Evolutionary conservation across 2,888 invertebrate species (phyloP), one percentile per base, ranked within the genome.

Genomic region (Geotrupes spiniger): DNA sequence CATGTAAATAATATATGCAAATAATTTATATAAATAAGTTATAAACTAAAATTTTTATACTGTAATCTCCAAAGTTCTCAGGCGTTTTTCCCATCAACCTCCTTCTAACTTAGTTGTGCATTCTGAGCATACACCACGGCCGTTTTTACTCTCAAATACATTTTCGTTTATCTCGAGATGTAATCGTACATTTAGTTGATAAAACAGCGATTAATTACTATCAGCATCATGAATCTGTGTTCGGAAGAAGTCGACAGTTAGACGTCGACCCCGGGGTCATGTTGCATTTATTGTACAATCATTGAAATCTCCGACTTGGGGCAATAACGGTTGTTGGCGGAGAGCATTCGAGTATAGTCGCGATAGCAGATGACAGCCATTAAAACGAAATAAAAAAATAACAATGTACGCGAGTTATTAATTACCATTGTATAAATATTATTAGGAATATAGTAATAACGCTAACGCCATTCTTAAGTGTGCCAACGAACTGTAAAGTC

Each of bases 221-320:
- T 46, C 46, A 31, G 31, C 9, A 16, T 25, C 38, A 40, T 25
- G 40, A 46, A 46, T 46, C 46, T 46, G 31, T 40, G 39, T 46
- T 45, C 29, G 36, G 33, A 33, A 46, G 40, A 39, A 31, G 29
- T 40, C 31, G 26, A 46, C 46, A 46, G 46, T 46, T 46, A 46
- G 40, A 40, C 40, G 40, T 29, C 40, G 40, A 46, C 46, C 46
- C 31, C 11, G 40, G 33, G 46, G 46, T 46, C 46, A 46, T 36
- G 26, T 25, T 46, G 46, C 46, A 40, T 46, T 33, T 40, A 46
- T 36, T 40, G 33, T 44, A 44, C 36, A 44, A 44, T 44, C 43
- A 37, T 44, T 36, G 43, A 44, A 44, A 44, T 44, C 43, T 44
- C 36, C 43, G 26, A 17, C 16, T 25, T 26, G 27, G 28, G 43